Conservation (phyloP, 2,888 invertebrate genomes). For the Tipula helvola region DNA sequence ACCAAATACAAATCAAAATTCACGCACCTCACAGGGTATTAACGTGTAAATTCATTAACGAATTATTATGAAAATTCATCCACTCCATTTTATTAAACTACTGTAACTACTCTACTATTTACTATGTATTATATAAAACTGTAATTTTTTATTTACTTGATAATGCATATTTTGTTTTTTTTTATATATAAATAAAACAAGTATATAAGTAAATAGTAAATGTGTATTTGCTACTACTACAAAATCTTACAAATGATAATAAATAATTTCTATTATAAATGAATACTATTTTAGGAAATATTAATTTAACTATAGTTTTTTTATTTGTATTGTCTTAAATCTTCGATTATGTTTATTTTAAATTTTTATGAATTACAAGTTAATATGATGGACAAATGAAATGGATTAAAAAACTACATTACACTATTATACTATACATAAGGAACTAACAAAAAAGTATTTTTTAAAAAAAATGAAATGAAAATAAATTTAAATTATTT, state of each 20-base stretch:
- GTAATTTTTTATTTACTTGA: neutral
- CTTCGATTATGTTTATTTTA: neutral
- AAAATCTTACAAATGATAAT: neutral
- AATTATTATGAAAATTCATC: neutral
- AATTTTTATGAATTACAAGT: neutral
- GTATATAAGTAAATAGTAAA: neutral
- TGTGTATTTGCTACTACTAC: neutral
- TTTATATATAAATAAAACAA: neutral
- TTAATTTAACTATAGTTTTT: neutral
- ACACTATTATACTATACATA: neutral
- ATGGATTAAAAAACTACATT: neutral
- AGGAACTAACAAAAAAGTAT: neutral
- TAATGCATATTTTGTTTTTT: neutral
- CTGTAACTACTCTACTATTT: neutral
- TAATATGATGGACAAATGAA: neutral
- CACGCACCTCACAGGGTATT: neutral
- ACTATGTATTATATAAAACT: neutral
- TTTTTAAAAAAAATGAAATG: neutral
- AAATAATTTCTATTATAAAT: neutral
- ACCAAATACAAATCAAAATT: neutral
- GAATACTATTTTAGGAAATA: neutral
- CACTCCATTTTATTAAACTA: neutral
- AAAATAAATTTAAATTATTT: neutral
- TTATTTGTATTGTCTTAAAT: neutral
- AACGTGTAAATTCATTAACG: neutral